Evolutionary conservation across 2,797 vertebrate genomes (phyloP).

Genomic region (Coregonus suidteri): DNA sequence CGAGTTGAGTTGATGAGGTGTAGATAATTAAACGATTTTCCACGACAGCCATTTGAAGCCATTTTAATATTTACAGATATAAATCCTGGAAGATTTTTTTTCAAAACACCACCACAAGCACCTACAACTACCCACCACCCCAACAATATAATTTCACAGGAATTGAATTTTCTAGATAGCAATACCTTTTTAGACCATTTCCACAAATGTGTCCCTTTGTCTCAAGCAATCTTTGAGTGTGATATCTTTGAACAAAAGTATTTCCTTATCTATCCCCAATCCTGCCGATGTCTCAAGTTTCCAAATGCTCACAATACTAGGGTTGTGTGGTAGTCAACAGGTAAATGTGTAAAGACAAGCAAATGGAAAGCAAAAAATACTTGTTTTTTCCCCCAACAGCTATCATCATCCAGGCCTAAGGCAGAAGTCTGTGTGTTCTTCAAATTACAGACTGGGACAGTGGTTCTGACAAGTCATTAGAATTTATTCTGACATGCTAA

Average conservation of each 20-base stretch:
- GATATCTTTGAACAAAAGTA: too few species aligned
- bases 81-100: slow-evolving; percentile 42
- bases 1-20: background rate
- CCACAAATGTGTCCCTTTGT: slow-evolving; percentile 20
- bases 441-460: slow-evolving; percentile 61
- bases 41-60: slow-evolving; percentile 55
- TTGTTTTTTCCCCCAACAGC: background rate
- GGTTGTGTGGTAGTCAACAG: slow-evolving; percentile 24
- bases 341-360: slow-evolving; percentile 15
- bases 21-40: slow-evolving; percentile 42
- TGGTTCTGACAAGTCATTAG: slow-evolving; percentile 63
- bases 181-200: slow-evolving; percentile 33
- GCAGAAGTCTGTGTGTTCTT: slow-evolving; percentile 18
- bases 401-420: slow-evolving; percentile 10
- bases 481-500: slow-evolving; percentile 84
- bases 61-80: slow-evolving; percentile 63
- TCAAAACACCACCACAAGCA: slow-evolving; percentile 50
- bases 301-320: slow-evolving; percentile 18
- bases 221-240: slow-evolving; percentile 15
- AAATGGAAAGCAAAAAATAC: background rate
- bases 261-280: background rate
- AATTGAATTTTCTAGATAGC: slow-evolving; percentile 35
- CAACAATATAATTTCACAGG: slow-evolving; percentile 29
- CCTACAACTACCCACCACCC: slow-evolving; percentile 50
- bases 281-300: background rate